These are phyloP conservation scores for Sprattus sprattus DNA, from an alignment of 2,113 vertebrate genomes.

Conservation along the genomic window DNA sequence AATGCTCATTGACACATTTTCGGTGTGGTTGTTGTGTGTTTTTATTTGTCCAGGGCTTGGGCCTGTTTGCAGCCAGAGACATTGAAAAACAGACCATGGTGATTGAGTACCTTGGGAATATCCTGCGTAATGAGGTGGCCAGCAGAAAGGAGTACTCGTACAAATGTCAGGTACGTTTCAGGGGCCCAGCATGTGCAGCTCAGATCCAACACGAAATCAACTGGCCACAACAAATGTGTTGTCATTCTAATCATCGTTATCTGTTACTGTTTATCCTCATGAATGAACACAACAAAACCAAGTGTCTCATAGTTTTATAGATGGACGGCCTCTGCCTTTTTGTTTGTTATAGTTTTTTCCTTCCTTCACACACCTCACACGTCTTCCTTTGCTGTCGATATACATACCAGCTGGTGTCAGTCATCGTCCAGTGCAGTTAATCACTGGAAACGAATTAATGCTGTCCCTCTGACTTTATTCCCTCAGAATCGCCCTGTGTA, in stretches of 20 bases:
- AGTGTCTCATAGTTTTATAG: not conserved
- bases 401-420: not conserved
- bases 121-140: constrained; percentile 94
- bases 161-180: constrained; percentile 79
- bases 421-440: not conserved
- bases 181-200: not conserved
- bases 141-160: constrained; percentile 91
- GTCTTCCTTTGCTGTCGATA: not conserved
- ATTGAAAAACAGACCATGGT: constrained; percentile 99
- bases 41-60: constrained; percentile 79
- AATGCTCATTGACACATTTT: not conserved
- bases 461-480: not conserved
- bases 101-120: constrained; percentile 94
- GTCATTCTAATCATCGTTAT: not conserved
- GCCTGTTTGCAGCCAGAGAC: constrained; percentile 94
- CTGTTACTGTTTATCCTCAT: not conserved
- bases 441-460: not conserved
- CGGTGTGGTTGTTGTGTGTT: not conserved
- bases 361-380: not conserved
- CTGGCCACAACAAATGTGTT: not conserved
- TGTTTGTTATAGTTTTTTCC: not conserved
- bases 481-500: constrained; percentile 88
- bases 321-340: not conserved
- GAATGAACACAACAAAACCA: not conserved
- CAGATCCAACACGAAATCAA: not conserved